A percentile compares a stretch with the other conserved stretches of the same genome.
phyloP scores from a whole-genome alignment of 2,113 vertebrate species.

The Nansenia antarctica region DNA sequence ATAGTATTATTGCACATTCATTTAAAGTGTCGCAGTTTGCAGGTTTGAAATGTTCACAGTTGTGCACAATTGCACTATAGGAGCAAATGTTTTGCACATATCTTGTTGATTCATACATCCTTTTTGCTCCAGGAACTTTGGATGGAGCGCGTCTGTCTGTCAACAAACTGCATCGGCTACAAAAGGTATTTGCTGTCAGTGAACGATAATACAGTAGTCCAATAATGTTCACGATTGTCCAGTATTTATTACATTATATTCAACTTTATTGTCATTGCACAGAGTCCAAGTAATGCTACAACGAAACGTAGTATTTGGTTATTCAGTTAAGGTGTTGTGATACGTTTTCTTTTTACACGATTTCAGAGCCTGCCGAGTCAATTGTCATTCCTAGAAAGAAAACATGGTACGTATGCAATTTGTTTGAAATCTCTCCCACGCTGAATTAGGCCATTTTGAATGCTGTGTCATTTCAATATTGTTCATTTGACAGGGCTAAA shows the following conservation, averaged over 20 bases:
- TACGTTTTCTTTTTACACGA: not conserved
- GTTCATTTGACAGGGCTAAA: conserved; percentile 79
- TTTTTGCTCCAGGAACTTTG: conserved; percentile 71
- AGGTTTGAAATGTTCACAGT: too few species aligned
- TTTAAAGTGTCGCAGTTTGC: too few species aligned
- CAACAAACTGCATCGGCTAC: conserved; percentile 61
- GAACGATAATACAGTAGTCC: not conserved
- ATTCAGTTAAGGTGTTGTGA: not conserved
- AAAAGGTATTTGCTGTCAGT: conserved; percentile 65
- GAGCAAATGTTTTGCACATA: not conserved
- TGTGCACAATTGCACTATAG: not conserved
- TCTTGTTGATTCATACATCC: not conserved
- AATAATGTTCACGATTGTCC: too few species aligned
- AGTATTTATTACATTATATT: too few species aligned
- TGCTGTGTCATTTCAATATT: not conserved
- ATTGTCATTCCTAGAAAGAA: conserved; percentile 87
- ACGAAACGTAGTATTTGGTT: not conserved
- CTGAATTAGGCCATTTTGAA: too few species aligned
- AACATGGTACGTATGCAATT: conserved; percentile 79
- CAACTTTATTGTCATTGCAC: too few species aligned
- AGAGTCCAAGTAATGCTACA: too few species aligned
- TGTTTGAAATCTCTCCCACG: not conserved
- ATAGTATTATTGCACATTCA: too few species aligned
- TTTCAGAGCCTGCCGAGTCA: conserved; percentile 65
- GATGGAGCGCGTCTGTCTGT: conserved; percentile 51